Evolutionary conservation across 2,797 vertebrate species (phyloP).

Genomic region (Pangasius macronema): DNA sequence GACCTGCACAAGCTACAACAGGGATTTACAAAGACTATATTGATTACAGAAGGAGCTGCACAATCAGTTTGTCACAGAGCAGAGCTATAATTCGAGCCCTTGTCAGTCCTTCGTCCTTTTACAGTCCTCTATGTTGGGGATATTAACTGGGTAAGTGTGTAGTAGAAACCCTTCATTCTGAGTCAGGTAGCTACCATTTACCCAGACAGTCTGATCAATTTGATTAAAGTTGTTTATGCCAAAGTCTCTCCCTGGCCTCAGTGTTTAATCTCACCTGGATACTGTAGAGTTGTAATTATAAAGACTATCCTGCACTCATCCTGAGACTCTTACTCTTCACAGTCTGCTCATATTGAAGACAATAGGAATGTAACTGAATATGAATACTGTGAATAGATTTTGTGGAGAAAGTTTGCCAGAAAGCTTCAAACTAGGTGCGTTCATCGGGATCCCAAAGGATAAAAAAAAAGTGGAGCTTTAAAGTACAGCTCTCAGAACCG

Average conservation of each 20-base stretch:
- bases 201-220: not conserved
- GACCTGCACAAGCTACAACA: not conserved
- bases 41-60: not conserved
- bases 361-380: not conserved
- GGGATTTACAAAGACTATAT: not conserved
- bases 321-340: not conserved
- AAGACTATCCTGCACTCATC: not conserved
- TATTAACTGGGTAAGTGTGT: not conserved
- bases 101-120: not conserved
- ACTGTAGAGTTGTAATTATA: not conserved
- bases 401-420: not conserved
- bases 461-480: not conserved
- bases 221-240: not conserved
- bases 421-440: not conserved
- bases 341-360: not conserved
- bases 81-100: not conserved
- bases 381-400: not conserved
- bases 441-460: not conserved
- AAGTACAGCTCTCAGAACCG: no score
- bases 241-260: not conserved
- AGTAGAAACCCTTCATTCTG: not conserved
- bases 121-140: not conserved
- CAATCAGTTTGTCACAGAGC: not conserved
- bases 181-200: not conserved
- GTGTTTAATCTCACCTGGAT: not conserved